Evolutionary conservation across 2,797 vertebrate species (phyloP), one percentile per base, ranked within the genome.

Genomic region (Callimico goeldii): DNA sequence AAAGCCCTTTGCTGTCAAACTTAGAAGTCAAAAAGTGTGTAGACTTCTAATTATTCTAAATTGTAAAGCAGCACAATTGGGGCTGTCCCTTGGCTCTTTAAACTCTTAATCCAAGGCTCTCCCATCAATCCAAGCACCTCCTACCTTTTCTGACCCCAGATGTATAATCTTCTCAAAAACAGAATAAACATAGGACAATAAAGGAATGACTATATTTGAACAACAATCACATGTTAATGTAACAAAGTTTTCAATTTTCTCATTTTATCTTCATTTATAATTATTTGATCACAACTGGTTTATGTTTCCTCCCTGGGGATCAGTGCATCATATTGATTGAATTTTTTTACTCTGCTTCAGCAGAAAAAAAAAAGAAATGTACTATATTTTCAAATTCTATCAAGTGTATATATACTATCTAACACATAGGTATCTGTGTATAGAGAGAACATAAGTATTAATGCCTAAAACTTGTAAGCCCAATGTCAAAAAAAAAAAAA

Each of bases 391-490:
- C 46, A 30, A 72, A 15, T 87, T 72, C 64, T n/a, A 70, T 52
- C 61, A 73, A 88, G 72, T 88, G 19, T 52, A 55, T 8, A 28
- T 19, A 24, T 24, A 70, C 15, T 64, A 33, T n/a, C 28, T 30
- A 2, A 41, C 20, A 61, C 1, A 13, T 2, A 43, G 0, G 13
- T 3, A 84, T 13, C 30, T 1, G 13, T 20, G 2, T 79, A 50
- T 22, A 67, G 3, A 67, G 82, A 70, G 22, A 70, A n/a, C 5
- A 2, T 41, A 8, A 0, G 1, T n/a, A 67, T 8, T 67, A 67
- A 50, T 41, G 41, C 26, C 26, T 90, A 26, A 52, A 64, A 67
- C n/a, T 90, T 64, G 3, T 67, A 52, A 67, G n/a, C 7, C 26
- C 48, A 19, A 39, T 55, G 2, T 33, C 58, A 80, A 50, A 67